phyloP scores from a whole-genome alignment of 2,113 vertebrate genomes.

The Tupaia chinensis region DNA sequence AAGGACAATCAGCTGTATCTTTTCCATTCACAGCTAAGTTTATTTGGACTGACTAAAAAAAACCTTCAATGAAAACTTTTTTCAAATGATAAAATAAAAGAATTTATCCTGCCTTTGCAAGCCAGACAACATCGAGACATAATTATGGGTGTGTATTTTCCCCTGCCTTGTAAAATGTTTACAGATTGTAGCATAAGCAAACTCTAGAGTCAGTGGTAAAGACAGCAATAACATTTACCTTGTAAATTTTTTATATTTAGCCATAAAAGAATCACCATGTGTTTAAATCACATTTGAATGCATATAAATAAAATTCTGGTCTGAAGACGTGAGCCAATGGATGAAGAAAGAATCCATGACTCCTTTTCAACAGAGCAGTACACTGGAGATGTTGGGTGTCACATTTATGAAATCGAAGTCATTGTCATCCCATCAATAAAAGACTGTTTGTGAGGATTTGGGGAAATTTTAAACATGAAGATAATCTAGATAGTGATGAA shows the following conservation, averaged over 20 bases:
- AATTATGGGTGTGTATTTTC: constrained; percentile 69
- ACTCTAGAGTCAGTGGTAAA: constrained; percentile 68
- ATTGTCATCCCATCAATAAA: neutral
- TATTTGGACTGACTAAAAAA: constrained; percentile 80
- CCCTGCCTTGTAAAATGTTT: constrained; percentile 70
- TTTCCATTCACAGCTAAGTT: constrained; percentile 86
- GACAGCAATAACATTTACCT: constrained; percentile 70
- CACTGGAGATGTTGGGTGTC: neutral
- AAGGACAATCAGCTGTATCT: constrained; percentile 84
- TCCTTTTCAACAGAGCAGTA: constrained; percentile 22
- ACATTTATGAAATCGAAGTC: constrained; percentile 13
- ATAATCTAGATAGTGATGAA: neutral
- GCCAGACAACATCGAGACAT: constrained; percentile 71
- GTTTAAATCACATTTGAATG: constrained; percentile 72
- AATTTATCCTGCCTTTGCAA: constrained; percentile 49
- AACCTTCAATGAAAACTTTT: constrained; percentile 72
- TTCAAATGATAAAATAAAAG: constrained; percentile 67
- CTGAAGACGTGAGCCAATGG: constrained; percentile 2
- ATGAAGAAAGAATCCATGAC: constrained; percentile 49
- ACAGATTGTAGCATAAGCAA: constrained; percentile 68
- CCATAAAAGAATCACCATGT: constrained; percentile 73
- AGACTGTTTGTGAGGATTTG: neutral
- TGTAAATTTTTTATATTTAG: constrained; percentile 72
- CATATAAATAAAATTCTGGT: constrained; percentile 68
- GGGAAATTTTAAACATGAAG: constrained; percentile 30